phyloP scores from a whole-genome alignment of 2,113 vertebrate genomes.

The Dinomys branickii region DNA sequence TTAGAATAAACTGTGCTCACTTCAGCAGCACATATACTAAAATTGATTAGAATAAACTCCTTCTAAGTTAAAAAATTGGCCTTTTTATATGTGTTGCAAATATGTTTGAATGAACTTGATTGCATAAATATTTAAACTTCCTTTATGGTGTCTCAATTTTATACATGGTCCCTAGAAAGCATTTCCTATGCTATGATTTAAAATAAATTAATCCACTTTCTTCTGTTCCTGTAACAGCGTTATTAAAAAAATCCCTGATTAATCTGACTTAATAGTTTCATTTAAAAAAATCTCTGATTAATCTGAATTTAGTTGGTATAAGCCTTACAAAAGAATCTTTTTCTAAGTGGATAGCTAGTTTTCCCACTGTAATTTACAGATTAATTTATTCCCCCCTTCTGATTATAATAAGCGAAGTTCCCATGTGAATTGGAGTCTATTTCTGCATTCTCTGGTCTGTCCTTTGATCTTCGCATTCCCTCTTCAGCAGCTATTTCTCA shows the following conservation, averaged over 20 bases:
- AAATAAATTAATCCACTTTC: constrained; percentile 49
- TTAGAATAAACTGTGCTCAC: not conserved
- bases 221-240: constrained; percentile 32
- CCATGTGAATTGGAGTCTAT: constrained; percentile 47
- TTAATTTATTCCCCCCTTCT: constrained; percentile 58
- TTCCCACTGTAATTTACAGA: constrained; percentile 46
- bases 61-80: not conserved
- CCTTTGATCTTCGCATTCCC: constrained; percentile 54
- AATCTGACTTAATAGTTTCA: constrained; percentile 51
- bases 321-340: constrained; percentile 3
- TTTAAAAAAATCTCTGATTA: constrained; percentile 46
- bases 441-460: constrained; percentile 42
- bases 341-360: constrained; percentile 33
- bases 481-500: constrained; percentile 56
- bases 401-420: constrained; percentile 62
- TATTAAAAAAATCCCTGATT: not conserved
- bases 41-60: not conserved
- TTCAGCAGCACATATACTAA: too few relatives aligned
- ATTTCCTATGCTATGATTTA: constrained; percentile 48
- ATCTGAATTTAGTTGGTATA: constrained; percentile 33
- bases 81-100: not conserved
- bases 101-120: constrained; percentile 20
- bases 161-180: constrained; percentile 13
- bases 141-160: constrained; percentile 32
- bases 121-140: constrained; percentile 50